These are phyloP conservation scores for Nothoprocta perdicaria DNA, from an alignment of 2,113 vertebrate genomes.

Conservation along the genomic window DNA sequence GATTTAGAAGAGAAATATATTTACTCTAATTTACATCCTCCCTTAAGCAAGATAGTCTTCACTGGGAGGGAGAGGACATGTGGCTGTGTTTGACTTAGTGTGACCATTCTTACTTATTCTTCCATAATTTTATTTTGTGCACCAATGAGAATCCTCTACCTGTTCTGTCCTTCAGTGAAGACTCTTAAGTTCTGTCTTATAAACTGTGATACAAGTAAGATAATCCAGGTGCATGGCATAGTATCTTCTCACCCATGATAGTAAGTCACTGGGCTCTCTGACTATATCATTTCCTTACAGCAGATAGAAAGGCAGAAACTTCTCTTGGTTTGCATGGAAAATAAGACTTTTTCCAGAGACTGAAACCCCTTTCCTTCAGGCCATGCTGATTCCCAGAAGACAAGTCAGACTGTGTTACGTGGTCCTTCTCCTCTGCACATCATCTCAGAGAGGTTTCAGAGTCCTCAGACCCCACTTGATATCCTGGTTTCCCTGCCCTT, in stretches of 20 bases:
- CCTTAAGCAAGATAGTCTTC: neutral
- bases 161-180: neutral
- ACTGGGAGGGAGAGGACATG: neutral
- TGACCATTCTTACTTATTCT: neutral
- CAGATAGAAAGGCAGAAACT: neutral
- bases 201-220: neutral
- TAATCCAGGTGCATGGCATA: neutral
- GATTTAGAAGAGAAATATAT: neutral
- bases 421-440: neutral
- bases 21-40: neutral
- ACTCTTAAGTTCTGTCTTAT: neutral
- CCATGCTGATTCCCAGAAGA: neutral
- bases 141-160: neutral
- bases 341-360: neutral
- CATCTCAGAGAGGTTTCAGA: neutral
- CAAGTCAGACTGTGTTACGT: neutral
- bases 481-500: rapidly evolving
- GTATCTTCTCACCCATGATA: neutral
- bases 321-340: neutral
- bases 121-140: neutral
- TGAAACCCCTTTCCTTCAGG: neutral
- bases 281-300: neutral
- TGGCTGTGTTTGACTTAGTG: neutral
- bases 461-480: neutral
- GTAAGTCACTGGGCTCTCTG: neutral